Evolutionary conservation across 2,888 invertebrate species (phyloP), one percentile per base, ranked within the genome.

Genomic region (Chrysopilus asiliformis): DNA sequence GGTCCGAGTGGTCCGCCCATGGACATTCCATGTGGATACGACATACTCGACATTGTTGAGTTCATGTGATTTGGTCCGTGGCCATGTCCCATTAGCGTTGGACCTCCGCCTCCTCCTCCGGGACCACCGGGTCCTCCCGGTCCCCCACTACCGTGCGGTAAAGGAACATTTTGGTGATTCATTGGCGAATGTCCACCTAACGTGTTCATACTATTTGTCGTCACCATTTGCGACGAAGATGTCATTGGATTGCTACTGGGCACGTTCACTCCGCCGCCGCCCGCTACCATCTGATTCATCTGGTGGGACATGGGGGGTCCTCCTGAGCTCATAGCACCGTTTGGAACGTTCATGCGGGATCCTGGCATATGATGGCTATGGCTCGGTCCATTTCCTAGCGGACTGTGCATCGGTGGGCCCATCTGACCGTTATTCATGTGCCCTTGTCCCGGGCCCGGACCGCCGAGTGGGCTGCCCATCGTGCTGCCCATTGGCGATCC

Each of bases 401-500:
- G 78, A 63, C 76, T 79, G 49, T 79, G 80, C 73, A 83, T 76
- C 8, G 74, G 80, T 35, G 80, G 79, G 35, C 74, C 78, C 79
- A 77, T 81, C 36, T 76, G 78, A 51, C 78, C 76, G 49, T 74
- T 78, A 53, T 73, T 74, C 7, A 22, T 7, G 13, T 26, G 26
- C 9, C 26, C 67, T 36, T 66, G 63, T 29, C 49, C 49, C 14
- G 32, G 32, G n/a, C n/a, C n/a, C n/a, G 31, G 31, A 4, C 45
- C 44, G 17, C 48, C 52, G 22, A 81, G 75, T 5, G 81, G 79
- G 50, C 81, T 77, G 43, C 83, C 76, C 68, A 80, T 76, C 27
- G 76, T 72, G 43, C 74, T 75, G 24, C 75, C 72, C 75, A 78
- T 77, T 14, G 75, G 75, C 45, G 74, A 74, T n/a, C 74, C 74